phyloP scores from a whole-genome alignment of 2,113 vertebrate species.

The Scytalopus superciliaris region DNA sequence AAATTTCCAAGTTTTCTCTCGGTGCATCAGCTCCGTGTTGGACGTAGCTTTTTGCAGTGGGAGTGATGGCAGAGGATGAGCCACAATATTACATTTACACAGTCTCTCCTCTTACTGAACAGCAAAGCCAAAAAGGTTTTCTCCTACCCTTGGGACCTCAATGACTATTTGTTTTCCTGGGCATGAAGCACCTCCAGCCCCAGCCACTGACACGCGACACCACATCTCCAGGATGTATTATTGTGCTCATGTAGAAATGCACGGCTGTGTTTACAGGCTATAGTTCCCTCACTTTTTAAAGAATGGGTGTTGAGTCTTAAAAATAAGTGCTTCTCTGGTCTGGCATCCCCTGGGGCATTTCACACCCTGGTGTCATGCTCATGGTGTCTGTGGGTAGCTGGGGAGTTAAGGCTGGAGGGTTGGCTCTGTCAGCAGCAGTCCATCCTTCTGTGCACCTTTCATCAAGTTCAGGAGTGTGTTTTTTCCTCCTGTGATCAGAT shows the following conservation, averaged over 20 bases:
- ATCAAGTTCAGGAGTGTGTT: neutral
- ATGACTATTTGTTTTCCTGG: neutral
- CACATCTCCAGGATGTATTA: neutral
- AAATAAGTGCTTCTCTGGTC: neutral
- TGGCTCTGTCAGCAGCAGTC: neutral
- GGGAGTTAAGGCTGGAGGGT: neutral
- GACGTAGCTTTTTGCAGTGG: neutral
- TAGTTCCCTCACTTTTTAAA: neutral
- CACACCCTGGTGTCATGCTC: rapidly evolving
- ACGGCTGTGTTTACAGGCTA: neutral
- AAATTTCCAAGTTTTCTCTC: neutral
- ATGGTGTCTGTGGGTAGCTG: neutral
- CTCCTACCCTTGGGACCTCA: neutral
- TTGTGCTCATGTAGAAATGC: rapidly evolving
- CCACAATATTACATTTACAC: rapidly evolving
- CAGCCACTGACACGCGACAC: rapidly evolving
- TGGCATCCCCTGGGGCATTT: neutral
- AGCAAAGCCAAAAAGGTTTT: neutral
- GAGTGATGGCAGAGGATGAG: neutral
- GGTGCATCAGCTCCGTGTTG: rapidly evolving
- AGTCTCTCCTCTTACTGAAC: neutral
- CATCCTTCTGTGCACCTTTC: neutral
- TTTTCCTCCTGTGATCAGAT: neutral
- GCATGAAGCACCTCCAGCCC: neutral
- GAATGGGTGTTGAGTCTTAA: neutral